Percentiles rank a stretch among this genome's conserved stretches.
Conservation (phyloP, 1,140 invertebrate genomes). For the Euwallacea fornicatus region DNA sequence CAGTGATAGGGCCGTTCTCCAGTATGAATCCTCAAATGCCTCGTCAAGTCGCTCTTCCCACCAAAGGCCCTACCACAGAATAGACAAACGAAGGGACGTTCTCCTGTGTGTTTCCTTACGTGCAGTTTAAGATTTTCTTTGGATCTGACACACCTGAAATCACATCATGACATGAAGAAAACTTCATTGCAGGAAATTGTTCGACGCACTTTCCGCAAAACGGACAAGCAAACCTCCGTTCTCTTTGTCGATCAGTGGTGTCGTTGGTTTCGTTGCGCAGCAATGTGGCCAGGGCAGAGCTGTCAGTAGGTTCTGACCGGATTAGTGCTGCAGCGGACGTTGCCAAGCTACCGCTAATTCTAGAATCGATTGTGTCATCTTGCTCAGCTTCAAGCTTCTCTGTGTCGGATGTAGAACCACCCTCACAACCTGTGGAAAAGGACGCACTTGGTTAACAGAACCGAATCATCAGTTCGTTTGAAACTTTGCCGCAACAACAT, state of each 20-base stretch:
- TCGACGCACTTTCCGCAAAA: constrained; percentile 75
- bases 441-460: background rate
- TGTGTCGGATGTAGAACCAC: constrained; percentile 45
- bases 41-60: constrained; percentile 82
- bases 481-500: background rate
- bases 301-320: constrained; percentile 42
- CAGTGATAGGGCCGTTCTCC: constrained; percentile 86
- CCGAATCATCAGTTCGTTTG: too few relatives aligned
- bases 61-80: constrained; percentile 86
- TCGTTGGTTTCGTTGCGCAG: constrained; percentile 65
- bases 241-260: constrained; percentile 64
- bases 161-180: background rate
- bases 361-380: constrained; percentile 70
- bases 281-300: constrained; percentile 23
- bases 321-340: constrained; percentile 43
- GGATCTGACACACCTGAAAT: constrained; percentile 69
- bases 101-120: constrained; percentile 85
- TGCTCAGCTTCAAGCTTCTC: constrained; percentile 58
- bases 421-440: constrained; percentile 39
- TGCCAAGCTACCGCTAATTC: constrained; percentile 54
- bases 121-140: constrained; percentile 88
- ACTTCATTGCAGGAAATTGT: background rate
- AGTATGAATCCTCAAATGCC: constrained; percentile 83
- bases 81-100: constrained; percentile 82
- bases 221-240: constrained; percentile 76